Evolutionary conservation across 2,113 vertebrate species (phyloP).

Genomic region (Loxodonta africana): DNA sequence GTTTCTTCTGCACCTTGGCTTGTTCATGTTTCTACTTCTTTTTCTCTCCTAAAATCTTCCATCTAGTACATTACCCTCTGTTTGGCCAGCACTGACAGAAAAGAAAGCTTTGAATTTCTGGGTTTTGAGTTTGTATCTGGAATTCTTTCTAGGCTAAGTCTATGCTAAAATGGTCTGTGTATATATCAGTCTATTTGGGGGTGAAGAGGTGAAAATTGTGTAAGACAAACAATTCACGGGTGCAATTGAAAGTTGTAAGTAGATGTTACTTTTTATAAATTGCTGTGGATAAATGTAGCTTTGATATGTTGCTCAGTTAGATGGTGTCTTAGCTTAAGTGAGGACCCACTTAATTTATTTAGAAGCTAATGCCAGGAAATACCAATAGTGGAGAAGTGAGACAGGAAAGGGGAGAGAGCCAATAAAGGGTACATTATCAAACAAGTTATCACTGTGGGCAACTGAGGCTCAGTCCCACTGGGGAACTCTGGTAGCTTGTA

Average conservation of each 20-base stretch:
- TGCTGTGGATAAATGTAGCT: neutral
- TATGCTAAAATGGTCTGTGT: neutral
- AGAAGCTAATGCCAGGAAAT: neutral
- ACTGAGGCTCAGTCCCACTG: neutral
- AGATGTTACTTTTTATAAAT: constrained; percentile 35
- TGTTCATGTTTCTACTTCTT: neutral
- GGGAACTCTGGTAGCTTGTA: neutral
- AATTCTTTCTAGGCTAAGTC: neutral
- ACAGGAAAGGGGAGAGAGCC: neutral
- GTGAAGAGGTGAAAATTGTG: neutral
- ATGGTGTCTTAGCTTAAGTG: neutral
- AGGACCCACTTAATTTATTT: constrained; percentile 4
- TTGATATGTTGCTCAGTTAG: neutral
- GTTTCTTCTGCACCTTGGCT: neutral
- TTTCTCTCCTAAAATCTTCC: constrained; percentile 55
- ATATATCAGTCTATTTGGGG: neutral
- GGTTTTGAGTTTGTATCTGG: constrained; percentile 47
- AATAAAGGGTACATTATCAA: neutral
- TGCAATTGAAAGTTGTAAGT: neutral
- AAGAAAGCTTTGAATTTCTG: neutral
- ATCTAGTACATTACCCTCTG: neutral
- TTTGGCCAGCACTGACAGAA: neutral
- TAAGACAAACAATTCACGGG: neutral
- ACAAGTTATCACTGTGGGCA: neutral
- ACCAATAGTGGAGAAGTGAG: neutral